These are phyloP conservation scores for Philhelius pedissequus DNA, from an alignment of 2,888 invertebrate genomes.

Conservation along the genomic window DNA sequence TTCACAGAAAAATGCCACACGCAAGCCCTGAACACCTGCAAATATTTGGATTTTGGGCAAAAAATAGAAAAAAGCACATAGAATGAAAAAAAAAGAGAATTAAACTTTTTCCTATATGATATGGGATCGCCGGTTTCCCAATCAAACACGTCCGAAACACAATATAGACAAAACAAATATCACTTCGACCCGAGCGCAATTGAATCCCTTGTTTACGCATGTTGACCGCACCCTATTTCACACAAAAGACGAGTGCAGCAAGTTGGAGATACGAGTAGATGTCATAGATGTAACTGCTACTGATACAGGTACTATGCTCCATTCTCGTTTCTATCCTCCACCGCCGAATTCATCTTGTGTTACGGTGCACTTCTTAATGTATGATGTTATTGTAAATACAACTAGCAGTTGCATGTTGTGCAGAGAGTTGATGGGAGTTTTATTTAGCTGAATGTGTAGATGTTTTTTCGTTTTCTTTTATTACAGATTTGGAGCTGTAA, in stretches of 20 bases:
- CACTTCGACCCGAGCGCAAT: slow-evolving; percentile 60
- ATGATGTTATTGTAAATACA: neutral
- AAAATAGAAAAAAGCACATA: slow-evolving; percentile 7
- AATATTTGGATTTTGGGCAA: slow-evolving; percentile 41
- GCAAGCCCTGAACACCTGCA: slow-evolving; percentile 20
- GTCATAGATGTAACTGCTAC: slow-evolving; percentile 11
- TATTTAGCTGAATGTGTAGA: slow-evolving; percentile 31
- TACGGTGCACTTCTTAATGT: neutral
- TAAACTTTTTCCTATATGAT: slow-evolving; percentile 50
- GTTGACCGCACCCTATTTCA: slow-evolving; percentile 64
- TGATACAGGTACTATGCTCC: slow-evolving; percentile 23
- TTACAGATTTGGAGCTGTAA: slow-evolving; percentile 49
- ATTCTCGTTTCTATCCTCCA: slow-evolving; percentile 40
- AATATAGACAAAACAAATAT: neutral
- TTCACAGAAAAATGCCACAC: neutral
- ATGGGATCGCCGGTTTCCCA: neutral
- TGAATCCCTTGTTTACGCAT: slow-evolving; percentile 53
- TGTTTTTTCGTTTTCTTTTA: slow-evolving; percentile 21
- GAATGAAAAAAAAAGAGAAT: slow-evolving; percentile 6
- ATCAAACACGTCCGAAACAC: slow-evolving; percentile 8
- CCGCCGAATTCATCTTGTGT: slow-evolving; percentile 34
- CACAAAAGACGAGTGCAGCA: no score
- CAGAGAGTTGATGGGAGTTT: neutral
- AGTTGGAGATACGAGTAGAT: slow-evolving; percentile 23
- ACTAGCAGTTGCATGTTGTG: neutral